Percentiles rank a stretch among this genome's conserved stretches.
Conservation (phyloP, 2,888 invertebrate genomes). For the Unio pictorum region DNA sequence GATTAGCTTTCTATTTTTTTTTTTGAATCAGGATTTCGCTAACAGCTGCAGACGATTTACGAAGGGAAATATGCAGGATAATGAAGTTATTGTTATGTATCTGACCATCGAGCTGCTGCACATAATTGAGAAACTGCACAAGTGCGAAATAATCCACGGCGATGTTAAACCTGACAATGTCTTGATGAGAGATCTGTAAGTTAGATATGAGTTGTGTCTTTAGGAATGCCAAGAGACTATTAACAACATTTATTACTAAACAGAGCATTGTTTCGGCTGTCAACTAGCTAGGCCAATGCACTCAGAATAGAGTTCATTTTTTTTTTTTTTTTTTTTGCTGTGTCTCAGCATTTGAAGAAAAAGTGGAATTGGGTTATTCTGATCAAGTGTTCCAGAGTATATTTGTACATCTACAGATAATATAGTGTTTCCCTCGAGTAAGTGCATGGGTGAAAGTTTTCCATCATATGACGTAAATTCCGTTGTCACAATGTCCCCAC, state of each 20-base stretch:
- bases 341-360: no score
- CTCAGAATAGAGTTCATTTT: no score
- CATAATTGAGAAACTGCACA: slow-evolving; percentile 88
- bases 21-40: slow-evolving; percentile 47
- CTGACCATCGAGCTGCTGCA: slow-evolving; percentile 87
- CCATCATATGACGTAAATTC: no score
- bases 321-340: no score
- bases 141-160: slow-evolving; percentile 91
- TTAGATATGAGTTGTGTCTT: slow-evolving; percentile 62
- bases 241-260: neutral
- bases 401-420: no score
- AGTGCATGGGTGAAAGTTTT: no score
- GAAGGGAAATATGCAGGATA: slow-evolving; percentile 17
- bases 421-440: no score
- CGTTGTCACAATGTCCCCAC: no score
- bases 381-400: no score
- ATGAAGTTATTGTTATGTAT: slow-evolving; percentile 79
- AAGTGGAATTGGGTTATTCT: no score
- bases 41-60: slow-evolving; percentile 35
- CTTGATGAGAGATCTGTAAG: slow-evolving; percentile 75
- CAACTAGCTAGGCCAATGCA: neutral
- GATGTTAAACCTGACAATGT: slow-evolving; percentile 98
- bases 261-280: neutral
- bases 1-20: no score
- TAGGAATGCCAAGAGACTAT: neutral